Percentiles rank a stretch among this genome's conserved stretches.
Evolutionary conservation across 2,888 invertebrate species (phyloP).

Genomic region (Parelbella ahira): DNA sequence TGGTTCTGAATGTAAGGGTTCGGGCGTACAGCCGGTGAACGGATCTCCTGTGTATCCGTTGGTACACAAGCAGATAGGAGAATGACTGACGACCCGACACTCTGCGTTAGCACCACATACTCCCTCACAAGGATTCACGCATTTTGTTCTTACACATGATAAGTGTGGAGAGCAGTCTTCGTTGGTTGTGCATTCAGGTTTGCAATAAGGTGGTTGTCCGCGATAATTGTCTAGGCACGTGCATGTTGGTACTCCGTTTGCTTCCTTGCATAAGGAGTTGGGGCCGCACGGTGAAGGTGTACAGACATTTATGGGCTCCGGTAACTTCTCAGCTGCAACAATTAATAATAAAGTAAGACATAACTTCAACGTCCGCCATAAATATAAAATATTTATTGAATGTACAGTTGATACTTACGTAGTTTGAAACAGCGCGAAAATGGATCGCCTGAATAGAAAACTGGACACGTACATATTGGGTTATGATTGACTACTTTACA

Average conservation of each 20-base stretch:
- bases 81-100: slow-evolving; percentile 88
- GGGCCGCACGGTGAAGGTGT: slow-evolving; percentile 90
- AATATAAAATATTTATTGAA: too few relatives aligned
- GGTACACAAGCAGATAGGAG: slow-evolving; percentile 86
- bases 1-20: slow-evolving; percentile 52
- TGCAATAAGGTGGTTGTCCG: slow-evolving; percentile 87
- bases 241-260: slow-evolving; percentile 86
- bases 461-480: slow-evolving; percentile 85
- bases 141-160: slow-evolving; percentile 88
- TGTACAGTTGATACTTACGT: slow-evolving; percentile 57
- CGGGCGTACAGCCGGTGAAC: slow-evolving; percentile 82
- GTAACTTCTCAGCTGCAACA: slow-evolving; percentile 71
- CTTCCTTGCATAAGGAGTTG: slow-evolving; percentile 85
- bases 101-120: slow-evolving; percentile 87
- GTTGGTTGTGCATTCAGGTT: slow-evolving; percentile 89
- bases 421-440: slow-evolving; percentile 81
- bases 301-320: slow-evolving; percentile 83
- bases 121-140: slow-evolving; percentile 87
- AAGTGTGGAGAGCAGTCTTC: slow-evolving; percentile 85
- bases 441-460: slow-evolving; percentile 83
- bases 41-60: slow-evolving; percentile 88
- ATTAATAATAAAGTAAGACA: background rate
- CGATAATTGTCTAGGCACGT: slow-evolving; percentile 85
- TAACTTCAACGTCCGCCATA: too few relatives aligned
- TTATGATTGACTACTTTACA: slow-evolving; percentile 89